Conservation (phyloP, 2,888 invertebrate genomes). For the Helicoverpa assulta region DNA sequence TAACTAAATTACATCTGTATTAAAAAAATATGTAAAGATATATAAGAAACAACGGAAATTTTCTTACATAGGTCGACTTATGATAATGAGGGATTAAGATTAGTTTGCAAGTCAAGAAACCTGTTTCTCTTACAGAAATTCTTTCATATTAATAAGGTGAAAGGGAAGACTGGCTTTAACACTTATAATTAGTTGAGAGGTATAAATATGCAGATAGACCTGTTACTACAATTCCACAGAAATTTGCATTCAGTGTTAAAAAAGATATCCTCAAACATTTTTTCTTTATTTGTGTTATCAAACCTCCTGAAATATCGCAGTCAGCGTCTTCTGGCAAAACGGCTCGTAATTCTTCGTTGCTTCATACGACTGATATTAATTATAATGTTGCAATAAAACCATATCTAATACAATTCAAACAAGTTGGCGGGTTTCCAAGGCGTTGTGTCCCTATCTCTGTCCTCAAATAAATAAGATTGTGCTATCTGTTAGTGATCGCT, state of each 20-base stretch:
- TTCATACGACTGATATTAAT: constrained; percentile 49
- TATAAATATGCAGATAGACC: too few species aligned
- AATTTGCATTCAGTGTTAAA: too few species aligned
- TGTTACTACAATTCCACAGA: too few species aligned
- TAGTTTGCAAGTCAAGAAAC: too few species aligned
- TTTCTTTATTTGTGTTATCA: not conserved
- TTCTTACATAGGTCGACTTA: not conserved
- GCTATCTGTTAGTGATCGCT: constrained; percentile 44
- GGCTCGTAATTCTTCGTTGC: constrained; percentile 21
- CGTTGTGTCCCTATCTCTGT: constrained; percentile 36
- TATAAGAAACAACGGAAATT: too few species aligned
- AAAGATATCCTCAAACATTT: too few species aligned
- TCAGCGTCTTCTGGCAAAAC: constrained; percentile 38
- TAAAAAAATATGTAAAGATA: too few species aligned
- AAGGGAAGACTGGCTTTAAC: too few species aligned
- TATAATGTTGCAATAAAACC: constrained; percentile 55
- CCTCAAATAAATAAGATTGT: constrained; percentile 53
- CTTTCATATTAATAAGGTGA: too few species aligned
- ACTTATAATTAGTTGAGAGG: too few species aligned
- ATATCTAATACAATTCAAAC: constrained; percentile 55
- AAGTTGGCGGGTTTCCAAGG: constrained; percentile 57
- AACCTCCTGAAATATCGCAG: not conserved
- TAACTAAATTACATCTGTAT: too few species aligned
- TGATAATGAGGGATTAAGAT: not conserved
- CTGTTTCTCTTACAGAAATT: too few species aligned